Percentiles rank a stretch among this genome's conserved stretches.
phyloP scores from a whole-genome alignment of 2,113 vertebrate genomes.

The Ursus arctos region DNA sequence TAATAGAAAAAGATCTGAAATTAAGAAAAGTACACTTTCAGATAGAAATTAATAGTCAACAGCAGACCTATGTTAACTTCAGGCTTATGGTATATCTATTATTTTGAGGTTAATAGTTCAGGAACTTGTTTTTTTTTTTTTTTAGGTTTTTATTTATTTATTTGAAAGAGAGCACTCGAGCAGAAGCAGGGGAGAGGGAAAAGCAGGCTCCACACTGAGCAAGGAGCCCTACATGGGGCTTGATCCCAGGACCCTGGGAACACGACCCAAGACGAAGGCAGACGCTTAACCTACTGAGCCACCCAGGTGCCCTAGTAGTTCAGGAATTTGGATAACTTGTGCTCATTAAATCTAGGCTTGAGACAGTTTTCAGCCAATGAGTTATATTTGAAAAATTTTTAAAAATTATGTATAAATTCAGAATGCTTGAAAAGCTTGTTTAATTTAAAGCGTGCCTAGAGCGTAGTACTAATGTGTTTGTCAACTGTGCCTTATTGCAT shows the following conservation, averaged over 20 bases:
- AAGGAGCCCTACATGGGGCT: too few species aligned
- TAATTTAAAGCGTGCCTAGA: constrained; percentile 54
- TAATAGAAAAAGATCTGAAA: constrained; percentile 44
- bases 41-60: constrained; percentile 8
- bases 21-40: not conserved
- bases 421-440: constrained; percentile 30
- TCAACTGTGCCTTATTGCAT: not conserved
- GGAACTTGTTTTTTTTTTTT: too few species aligned
- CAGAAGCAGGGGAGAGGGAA: too few species aligned
- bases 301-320: not conserved
- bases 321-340: constrained; percentile 33
- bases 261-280: too few species aligned
- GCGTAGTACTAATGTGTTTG: constrained; percentile 10
- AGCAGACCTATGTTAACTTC: constrained; percentile 11
- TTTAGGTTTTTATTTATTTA: too few species aligned
- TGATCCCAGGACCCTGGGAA: too few species aligned
- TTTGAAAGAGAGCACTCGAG: too few species aligned
- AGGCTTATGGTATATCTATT: not conserved
- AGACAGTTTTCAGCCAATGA: constrained; percentile 30
- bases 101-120: constrained; percentile 30
- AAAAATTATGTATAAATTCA: not conserved
- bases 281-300: too few species aligned
- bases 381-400: not conserved
- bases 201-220: too few species aligned
- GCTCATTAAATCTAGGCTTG: constrained; percentile 31